Conservation (phyloP, 2,888 invertebrate species). For the Vandiemenella viatica region DNA sequence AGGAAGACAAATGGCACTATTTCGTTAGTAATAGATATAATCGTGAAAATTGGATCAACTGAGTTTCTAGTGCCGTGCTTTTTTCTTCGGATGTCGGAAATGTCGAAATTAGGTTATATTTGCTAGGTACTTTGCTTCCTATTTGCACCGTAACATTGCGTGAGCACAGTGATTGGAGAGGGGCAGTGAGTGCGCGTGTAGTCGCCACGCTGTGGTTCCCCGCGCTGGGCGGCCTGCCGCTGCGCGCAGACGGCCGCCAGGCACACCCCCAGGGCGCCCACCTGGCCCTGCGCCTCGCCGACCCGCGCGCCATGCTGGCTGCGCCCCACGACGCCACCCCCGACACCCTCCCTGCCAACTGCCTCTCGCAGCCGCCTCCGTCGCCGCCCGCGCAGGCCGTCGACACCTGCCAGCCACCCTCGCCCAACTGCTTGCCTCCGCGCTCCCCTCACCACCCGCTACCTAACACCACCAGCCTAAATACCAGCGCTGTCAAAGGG, state of each 20-base stretch:
- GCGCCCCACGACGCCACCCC: constrained; percentile 12
- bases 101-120: too few species aligned
- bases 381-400: neutral
- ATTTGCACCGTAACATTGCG: too few species aligned
- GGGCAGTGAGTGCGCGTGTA: neutral
- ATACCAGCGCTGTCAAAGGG: constrained; percentile 4
- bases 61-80: too few species aligned
- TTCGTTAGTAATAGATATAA: too few species aligned
- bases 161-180: too few species aligned
- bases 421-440: neutral
- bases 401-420: constrained; percentile 1
- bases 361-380: constrained; percentile 4
- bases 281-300: too few species aligned
- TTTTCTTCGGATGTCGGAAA: too few species aligned
- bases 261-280: constrained; percentile 1
- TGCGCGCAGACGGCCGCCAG: constrained; percentile 16
- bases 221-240: constrained; percentile 22
- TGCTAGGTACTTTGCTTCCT: too few species aligned
- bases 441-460: constrained; percentile 1
- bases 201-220: constrained; percentile 22
- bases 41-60: too few species aligned
- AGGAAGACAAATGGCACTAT: too few species aligned
- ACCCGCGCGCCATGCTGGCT: too few species aligned
- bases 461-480: constrained; percentile 6
- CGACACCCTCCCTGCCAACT: constrained; percentile 7